These are phyloP conservation scores for Drosophila tsacasi DNA, from an alignment of 1,140 invertebrate genomes.

Conservation along the genomic window DNA sequence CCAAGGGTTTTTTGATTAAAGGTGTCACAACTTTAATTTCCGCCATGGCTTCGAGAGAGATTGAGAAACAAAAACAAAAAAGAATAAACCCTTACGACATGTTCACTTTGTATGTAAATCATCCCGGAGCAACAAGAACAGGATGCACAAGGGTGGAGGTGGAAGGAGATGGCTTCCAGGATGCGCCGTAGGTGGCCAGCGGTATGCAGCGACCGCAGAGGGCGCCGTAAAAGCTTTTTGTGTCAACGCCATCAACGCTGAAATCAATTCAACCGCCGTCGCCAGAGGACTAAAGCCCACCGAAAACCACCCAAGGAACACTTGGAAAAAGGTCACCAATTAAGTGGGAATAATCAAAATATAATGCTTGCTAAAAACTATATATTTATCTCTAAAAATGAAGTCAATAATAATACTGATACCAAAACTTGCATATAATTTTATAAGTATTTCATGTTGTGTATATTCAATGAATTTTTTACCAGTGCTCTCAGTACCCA, in stretches of 20 bases:
- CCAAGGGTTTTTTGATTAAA: slow-evolving; percentile 59
- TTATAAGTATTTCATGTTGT: accelerated
- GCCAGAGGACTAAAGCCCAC: slow-evolving; percentile 34
- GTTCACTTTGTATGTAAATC: slow-evolving; percentile 84
- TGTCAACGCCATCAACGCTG: slow-evolving; percentile 84
- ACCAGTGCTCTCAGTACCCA: slow-evolving; percentile 3
- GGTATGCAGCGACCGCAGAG: slow-evolving; percentile 77
- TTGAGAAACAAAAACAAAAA: slow-evolving; percentile 25
- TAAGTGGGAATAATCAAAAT: background rate
- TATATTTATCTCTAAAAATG: no score
- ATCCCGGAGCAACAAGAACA: slow-evolving; percentile 63
- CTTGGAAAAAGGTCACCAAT: background rate
- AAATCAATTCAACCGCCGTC: slow-evolving; percentile 82
- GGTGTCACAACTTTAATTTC: slow-evolving; percentile 83
- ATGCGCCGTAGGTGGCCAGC: slow-evolving; percentile 82
- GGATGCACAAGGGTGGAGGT: slow-evolving; percentile 35
- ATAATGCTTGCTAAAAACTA: no score
- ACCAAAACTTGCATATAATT: no score
- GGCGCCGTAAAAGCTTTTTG: slow-evolving; percentile 83
- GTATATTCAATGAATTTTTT: background rate
- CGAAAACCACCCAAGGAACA: slow-evolving; percentile 14
- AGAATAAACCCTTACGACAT: slow-evolving; percentile 58
- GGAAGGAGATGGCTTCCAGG: slow-evolving; percentile 36
- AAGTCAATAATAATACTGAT: background rate
- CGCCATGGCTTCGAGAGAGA: slow-evolving; percentile 60